Percentiles rank a stretch among this genome's conserved stretches.
These are phyloP conservation scores for Etia nguti DNA, from an alignment of 2,113 vertebrate species.

Conservation along the genomic window DNA sequence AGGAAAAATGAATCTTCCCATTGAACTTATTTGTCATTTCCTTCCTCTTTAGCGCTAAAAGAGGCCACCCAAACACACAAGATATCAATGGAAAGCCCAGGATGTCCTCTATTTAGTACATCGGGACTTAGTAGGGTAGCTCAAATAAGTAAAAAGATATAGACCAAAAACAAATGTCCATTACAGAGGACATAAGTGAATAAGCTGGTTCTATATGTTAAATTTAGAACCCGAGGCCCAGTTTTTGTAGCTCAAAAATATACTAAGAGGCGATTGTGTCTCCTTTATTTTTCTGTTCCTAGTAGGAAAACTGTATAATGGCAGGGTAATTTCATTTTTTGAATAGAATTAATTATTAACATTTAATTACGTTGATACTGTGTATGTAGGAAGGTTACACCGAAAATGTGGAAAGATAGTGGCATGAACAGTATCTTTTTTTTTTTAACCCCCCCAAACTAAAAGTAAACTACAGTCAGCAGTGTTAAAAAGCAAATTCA, in stretches of 20 bases:
- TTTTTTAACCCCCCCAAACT: neutral
- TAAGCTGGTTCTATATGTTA: neutral
- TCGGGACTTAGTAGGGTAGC: neutral
- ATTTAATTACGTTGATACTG: neutral
- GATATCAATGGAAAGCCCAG: neutral
- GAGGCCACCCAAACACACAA: neutral
- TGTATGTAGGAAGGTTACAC: neutral
- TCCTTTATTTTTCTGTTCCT: neutral
- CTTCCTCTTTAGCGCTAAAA: neutral
- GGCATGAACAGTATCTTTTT: neutral
- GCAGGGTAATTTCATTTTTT: neutral
- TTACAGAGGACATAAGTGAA: neutral
- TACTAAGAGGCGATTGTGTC: neutral
- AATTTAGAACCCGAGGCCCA: neutral
- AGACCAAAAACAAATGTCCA: neutral
- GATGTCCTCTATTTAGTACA: neutral
- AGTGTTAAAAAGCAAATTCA: neutral
- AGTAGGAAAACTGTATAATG: neutral
- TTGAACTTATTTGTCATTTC: neutral
- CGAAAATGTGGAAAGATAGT: neutral
- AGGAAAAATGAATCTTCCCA: neutral
- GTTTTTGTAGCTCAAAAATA: neutral
- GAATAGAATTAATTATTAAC: neutral
- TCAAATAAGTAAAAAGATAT: neutral
- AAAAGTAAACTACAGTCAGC: neutral